Evolutionary conservation across 2,888 invertebrate genomes (phyloP).

Genomic region (Pegoplata infirma): DNA sequence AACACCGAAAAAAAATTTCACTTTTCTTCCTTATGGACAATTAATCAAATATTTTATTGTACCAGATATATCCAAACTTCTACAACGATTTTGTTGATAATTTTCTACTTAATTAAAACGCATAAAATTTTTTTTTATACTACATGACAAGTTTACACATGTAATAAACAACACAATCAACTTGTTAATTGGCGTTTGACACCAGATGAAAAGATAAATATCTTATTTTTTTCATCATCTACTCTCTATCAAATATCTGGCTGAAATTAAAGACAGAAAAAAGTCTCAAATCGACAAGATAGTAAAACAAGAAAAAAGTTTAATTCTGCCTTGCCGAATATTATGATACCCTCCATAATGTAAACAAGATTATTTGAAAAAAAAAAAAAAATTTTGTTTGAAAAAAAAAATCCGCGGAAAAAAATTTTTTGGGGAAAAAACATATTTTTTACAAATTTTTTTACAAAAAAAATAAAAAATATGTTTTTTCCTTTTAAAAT

Average conservation of each 20-base stretch:
- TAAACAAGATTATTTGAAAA: no score
- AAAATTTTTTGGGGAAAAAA: no score
- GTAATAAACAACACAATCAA: constrained; percentile 61
- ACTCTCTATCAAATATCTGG: background rate
- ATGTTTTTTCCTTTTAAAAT: no score
- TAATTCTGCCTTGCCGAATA: no score
- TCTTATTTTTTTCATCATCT: constrained; percentile 24
- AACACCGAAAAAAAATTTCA: background rate
- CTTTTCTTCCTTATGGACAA: background rate
- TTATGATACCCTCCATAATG: no score
- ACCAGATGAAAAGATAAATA: constrained; percentile 60
- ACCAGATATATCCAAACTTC: background rate
- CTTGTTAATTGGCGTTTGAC: constrained; percentile 62
- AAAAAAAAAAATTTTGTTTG: no score
- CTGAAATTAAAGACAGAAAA: constrained; percentile 1
- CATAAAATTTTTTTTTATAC: constrained; percentile 16
- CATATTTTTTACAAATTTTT: no score
- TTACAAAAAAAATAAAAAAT: no score
- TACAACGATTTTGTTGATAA: background rate
- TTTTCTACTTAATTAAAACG: constrained; percentile 52
- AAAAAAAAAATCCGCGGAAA: no score
- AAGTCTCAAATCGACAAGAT: constrained; percentile 6
- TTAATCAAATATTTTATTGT: background rate
- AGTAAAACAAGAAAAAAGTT: constrained; percentile 12
- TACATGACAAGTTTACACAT: constrained; percentile 59